Conservation (phyloP, 1,140 invertebrate species). For the Sarcophaga bullata region DNA sequence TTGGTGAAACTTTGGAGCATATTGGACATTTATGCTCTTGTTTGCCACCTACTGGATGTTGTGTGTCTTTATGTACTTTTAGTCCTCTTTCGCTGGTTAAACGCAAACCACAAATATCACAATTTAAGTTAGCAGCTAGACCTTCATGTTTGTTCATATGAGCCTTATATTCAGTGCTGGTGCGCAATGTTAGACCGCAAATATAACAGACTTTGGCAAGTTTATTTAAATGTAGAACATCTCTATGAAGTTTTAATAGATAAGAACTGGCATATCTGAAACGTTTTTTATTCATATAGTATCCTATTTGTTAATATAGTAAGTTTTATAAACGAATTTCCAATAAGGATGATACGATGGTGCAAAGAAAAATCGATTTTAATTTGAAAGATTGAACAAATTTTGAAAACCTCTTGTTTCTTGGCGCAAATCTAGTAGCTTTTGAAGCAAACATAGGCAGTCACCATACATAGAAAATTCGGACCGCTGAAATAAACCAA, state of each 20-base stretch:
- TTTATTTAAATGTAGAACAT: constrained; percentile 54
- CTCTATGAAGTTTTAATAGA: constrained; percentile 55
- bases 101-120: constrained; percentile 59
- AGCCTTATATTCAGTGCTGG: constrained; percentile 50
- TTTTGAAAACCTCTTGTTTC: too few relatives aligned
- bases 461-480: too few relatives aligned
- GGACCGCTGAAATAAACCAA: too few relatives aligned
- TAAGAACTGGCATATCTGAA: constrained; percentile 47
- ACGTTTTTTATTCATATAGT: neutral
- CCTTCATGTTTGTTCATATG: constrained; percentile 55
- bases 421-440: too few relatives aligned
- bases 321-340: too few relatives aligned
- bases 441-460: too few relatives aligned
- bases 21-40: constrained; percentile 53
- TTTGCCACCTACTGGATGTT: constrained; percentile 51
- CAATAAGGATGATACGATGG: too few relatives aligned
- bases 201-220: constrained; percentile 62
- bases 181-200: constrained; percentile 57
- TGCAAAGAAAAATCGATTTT: too few relatives aligned
- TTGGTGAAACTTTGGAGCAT: constrained; percentile 61
- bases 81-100: constrained; percentile 60
- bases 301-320: too few relatives aligned
- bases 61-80: constrained; percentile 59
- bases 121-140: constrained; percentile 47
- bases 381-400: too few relatives aligned